These are phyloP conservation scores for Drosophila suzukii DNA, from an alignment of 1,140 invertebrate species.

Conservation along the genomic window DNA sequence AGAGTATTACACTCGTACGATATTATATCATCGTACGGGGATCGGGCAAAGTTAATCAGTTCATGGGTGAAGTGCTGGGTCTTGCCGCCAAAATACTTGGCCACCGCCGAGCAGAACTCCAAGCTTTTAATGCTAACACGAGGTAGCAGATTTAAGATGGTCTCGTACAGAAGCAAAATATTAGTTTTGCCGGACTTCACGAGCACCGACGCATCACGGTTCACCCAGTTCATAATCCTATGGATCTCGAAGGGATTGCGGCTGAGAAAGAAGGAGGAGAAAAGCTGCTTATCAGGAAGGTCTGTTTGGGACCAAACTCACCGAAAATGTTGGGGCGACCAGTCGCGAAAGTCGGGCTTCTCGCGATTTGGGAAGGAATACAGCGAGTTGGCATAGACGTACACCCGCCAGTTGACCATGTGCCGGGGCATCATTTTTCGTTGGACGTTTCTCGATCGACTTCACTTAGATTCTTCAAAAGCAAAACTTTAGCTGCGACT, in stretches of 20 bases:
- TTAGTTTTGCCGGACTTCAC: constrained; percentile 9
- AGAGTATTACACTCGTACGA: constrained; percentile 58
- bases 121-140: constrained; percentile 16
- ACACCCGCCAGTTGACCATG: constrained; percentile 54
- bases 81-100: constrained; percentile 85
- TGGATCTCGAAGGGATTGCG: constrained; percentile 26
- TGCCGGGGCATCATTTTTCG: constrained; percentile 49
- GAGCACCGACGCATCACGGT: constrained; percentile 59
- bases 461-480: neutral
- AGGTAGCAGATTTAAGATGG: constrained; percentile 32
- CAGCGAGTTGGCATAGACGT: constrained; percentile 50
- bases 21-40: constrained; percentile 88
- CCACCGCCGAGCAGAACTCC: constrained; percentile 70
- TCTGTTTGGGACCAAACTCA: neutral
- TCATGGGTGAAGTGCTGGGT: constrained; percentile 95
- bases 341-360: constrained; percentile 23
- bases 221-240: constrained; percentile 50
- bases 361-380: constrained; percentile 37
- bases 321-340: constrained; percentile 27
- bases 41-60: constrained; percentile 93
- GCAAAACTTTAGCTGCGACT: neutral
- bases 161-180: constrained; percentile 23
- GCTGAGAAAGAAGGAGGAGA: constrained; percentile 4
- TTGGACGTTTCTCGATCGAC: neutral
- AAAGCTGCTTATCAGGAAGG: neutral